Evolutionary conservation across 1,140 invertebrate genomes (phyloP).

Genomic region (Listronotus bonariensis): DNA sequence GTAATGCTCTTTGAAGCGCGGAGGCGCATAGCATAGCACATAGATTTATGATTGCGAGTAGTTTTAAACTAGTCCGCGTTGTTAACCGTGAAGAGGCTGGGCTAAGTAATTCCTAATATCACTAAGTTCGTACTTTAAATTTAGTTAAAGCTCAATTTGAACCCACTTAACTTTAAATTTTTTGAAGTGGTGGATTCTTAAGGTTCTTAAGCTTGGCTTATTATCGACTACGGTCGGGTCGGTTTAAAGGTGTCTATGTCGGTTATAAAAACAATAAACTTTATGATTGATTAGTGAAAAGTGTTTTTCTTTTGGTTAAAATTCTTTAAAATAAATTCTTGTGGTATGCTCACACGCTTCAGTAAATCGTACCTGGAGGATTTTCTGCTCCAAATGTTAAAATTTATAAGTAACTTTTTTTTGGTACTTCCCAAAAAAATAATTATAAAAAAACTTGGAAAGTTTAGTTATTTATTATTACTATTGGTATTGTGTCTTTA

Average conservation of each 20-base stretch:
- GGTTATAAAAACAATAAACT: conserved; percentile 1
- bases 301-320: no score
- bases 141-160: conserved; percentile 4
- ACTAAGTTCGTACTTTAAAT: conserved; percentile 1
- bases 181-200: conserved; percentile 13
- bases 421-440: no score
- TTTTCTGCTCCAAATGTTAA: no score
- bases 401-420: no score
- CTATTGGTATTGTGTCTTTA: no score
- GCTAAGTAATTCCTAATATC: background rate
- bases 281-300: background rate
- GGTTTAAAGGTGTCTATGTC: conserved; percentile 7
- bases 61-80: conserved; percentile 24
- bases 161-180: conserved; percentile 10
- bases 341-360: no score
- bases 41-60: conserved; percentile 28
- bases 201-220: conserved; percentile 3
- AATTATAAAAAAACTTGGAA: no score
- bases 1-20: conserved; percentile 19
- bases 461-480: no score
- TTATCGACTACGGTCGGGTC: conserved; percentile 2
- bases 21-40: conserved; percentile 21
- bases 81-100: conserved; percentile 9
- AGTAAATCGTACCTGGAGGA: no score
- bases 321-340: no score